Percentiles rank a stretch among this genome's conserved stretches.
These are phyloP conservation scores for Tetramorium simillimum DNA, from an alignment of 1,140 invertebrate genomes.

Conservation along the genomic window DNA sequence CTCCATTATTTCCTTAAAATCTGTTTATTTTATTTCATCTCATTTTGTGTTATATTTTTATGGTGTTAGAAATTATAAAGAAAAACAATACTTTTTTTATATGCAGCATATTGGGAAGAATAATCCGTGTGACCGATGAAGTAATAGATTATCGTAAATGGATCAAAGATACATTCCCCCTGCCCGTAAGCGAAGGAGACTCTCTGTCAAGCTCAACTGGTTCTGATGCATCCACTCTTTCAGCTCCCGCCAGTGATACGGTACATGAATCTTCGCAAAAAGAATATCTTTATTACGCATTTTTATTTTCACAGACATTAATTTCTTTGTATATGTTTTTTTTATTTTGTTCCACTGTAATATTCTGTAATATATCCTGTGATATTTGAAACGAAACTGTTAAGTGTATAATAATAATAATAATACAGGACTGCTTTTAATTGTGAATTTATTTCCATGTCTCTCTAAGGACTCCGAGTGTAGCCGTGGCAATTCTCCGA, in stretches of 20 bases:
- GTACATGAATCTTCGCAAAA: constrained; percentile 68
- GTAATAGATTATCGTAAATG: constrained; percentile 95
- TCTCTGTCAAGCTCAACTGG: constrained; percentile 84
- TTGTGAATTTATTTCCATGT: constrained; percentile 29
- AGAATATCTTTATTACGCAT: not conserved
- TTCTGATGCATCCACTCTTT: constrained; percentile 84
- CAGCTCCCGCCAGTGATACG: constrained; percentile 84
- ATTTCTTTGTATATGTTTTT: not conserved
- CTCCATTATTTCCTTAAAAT: not conserved
- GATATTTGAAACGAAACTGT: not conserved
- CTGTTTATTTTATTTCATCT: not conserved
- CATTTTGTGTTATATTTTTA: not conserved
- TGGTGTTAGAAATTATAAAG: not conserved
- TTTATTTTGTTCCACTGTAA: not conserved
- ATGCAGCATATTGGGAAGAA: constrained; percentile 93
- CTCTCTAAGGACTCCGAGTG: constrained; percentile 84
- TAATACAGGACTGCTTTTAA: not conserved
- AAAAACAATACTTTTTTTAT: constrained; percentile 55
- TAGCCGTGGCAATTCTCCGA: constrained; percentile 84
- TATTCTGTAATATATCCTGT: not conserved
- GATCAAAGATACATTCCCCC: constrained; percentile 89
- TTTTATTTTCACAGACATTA: not conserved
- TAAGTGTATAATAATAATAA: not conserved
- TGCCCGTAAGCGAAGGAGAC: constrained; percentile 79
- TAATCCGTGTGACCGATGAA: constrained; percentile 96